phyloP scores from a whole-genome alignment of 2,888 invertebrate species.

The Spatulosminthurus flaviceps region DNA sequence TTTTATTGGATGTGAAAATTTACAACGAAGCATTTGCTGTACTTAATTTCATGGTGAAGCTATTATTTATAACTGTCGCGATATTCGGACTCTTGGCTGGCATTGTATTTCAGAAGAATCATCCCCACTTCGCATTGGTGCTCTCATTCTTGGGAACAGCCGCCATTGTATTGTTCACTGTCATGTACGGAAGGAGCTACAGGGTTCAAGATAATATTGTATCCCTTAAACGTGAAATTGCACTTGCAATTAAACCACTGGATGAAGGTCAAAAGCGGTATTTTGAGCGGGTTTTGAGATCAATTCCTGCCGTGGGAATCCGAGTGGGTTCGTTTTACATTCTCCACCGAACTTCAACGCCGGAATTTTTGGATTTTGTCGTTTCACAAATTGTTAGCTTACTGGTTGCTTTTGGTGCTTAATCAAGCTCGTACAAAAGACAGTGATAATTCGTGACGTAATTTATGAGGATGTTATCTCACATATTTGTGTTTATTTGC shows the following conservation, averaged over 20 bases:
- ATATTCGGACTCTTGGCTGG: too few relatives aligned
- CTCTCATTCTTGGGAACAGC: not conserved
- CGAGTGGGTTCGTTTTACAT: not conserved
- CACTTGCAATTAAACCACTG: not conserved
- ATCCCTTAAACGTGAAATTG: not conserved
- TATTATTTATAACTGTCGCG: too few relatives aligned
- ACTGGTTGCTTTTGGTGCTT: too few relatives aligned
- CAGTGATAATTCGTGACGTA: too few relatives aligned
- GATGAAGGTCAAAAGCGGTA: too few relatives aligned
- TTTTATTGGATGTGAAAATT: too few relatives aligned
- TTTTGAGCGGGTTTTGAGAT: not conserved
- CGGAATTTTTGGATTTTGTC: not conserved
- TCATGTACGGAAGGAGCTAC: not conserved
- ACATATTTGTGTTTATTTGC: too few relatives aligned
- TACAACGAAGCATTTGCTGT: too few relatives aligned
- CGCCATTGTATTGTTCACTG: not conserved
- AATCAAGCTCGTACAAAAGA: too few relatives aligned
- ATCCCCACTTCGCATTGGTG: not conserved
- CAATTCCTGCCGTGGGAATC: not conserved
- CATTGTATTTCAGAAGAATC: too few relatives aligned
- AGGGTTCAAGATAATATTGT: not conserved
- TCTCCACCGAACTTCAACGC: not conserved
- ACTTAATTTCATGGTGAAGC: too few relatives aligned
- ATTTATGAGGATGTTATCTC: too few relatives aligned
- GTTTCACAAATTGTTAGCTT: not conserved